Evolutionary conservation across 92 coral and sea anemone genomes (phyloP).

Genomic region (Porites cylindrica): DNA sequence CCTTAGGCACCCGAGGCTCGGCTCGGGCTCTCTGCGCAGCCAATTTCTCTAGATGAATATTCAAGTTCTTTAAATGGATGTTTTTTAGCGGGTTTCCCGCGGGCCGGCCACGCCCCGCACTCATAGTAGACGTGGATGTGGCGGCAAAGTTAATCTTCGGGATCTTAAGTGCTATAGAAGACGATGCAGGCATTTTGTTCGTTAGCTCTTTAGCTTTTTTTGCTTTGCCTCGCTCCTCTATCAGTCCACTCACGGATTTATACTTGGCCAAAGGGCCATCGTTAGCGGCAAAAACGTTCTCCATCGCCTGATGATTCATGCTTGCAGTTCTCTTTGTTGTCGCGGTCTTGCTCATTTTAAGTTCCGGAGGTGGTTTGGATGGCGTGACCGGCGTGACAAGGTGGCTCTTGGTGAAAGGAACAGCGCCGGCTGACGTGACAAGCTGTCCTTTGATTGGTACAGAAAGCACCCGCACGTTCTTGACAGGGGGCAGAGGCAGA

Average conservation of each 20-base stretch:
- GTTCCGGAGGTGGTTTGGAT: slow-evolving; percentile 88
- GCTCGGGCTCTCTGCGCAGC: slow-evolving; percentile 74
- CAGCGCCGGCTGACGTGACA: slow-evolving; percentile 80
- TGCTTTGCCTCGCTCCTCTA: slow-evolving; percentile 67
- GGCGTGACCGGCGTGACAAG: slow-evolving; percentile 94
- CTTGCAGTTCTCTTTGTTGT: slow-evolving; percentile 92
- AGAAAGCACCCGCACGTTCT: slow-evolving; percentile 85
- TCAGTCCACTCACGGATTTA: slow-evolving; percentile 69
- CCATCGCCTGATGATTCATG: slow-evolving; percentile 95
- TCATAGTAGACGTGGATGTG: slow-evolving; percentile 96
- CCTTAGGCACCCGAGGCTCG: slow-evolving; percentile 89
- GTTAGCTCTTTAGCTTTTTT: slow-evolving; percentile 68
- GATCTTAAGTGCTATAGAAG: slow-evolving; percentile 72
- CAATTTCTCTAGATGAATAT: slow-evolving; percentile 77
- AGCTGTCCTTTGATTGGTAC: slow-evolving; percentile 95
- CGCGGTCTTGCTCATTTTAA: slow-evolving; percentile 88
- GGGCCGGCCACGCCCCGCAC: slow-evolving; percentile 91
- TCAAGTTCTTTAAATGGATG: slow-evolving; percentile 80
- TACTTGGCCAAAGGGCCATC: slow-evolving; percentile 87
- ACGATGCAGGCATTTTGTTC: slow-evolving; percentile 58
- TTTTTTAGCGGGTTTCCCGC: slow-evolving; percentile 82
- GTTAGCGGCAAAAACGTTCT: slow-evolving; percentile 84
- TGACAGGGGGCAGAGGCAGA: slow-evolving; percentile 78
- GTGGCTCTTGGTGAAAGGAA: slow-evolving; percentile 96
- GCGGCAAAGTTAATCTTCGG: slow-evolving; percentile 99